Conservation (phyloP, 2,888 invertebrate genomes). For the Eupithecia subfuscata region DNA sequence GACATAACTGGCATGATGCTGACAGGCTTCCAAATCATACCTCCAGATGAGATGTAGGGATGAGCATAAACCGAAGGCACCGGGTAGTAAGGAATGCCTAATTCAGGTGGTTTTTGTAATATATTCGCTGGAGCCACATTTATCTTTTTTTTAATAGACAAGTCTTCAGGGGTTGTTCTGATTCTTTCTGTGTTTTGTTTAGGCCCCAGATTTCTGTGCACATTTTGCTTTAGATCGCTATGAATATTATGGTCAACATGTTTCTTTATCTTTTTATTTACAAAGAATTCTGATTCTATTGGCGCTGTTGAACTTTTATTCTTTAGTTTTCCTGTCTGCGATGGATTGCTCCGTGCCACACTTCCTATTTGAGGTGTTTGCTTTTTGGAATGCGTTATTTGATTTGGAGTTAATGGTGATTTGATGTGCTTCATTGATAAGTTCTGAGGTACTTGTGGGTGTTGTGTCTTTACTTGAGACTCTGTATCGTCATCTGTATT, state of each 20-base stretch:
- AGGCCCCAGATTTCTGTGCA: conserved; percentile 12
- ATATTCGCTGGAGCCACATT: conserved; percentile 1
- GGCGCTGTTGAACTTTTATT: conserved; percentile 5
- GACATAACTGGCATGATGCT: conserved; percentile 52
- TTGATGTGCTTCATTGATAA: conserved; percentile 14
- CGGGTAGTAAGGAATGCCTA: conserved; percentile 45
- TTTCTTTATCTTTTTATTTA: conserved; percentile 30
- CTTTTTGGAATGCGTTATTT: not conserved
- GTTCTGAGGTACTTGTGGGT: conserved; percentile 18
- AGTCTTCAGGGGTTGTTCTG: conserved; percentile 9
- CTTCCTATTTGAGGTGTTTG: not conserved
- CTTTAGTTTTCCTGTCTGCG: conserved; percentile 16
- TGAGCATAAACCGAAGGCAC: conserved; percentile 55
- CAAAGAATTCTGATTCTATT: conserved; percentile 27
- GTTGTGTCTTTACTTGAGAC: not conserved
- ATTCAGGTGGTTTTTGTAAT: conserved; percentile 20
- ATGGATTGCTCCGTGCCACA: not conserved
- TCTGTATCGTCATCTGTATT: conserved; percentile 24
- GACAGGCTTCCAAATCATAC: conserved; percentile 64
- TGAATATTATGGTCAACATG: not conserved
- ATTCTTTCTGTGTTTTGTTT: conserved; percentile 3
- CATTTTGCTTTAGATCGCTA: conserved; percentile 8
- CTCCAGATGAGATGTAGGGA: conserved; percentile 52
- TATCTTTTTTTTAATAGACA: conserved; percentile 21
- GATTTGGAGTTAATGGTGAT: not conserved